phyloP scores from a whole-genome alignment of 1,140 invertebrate species.

The Eumaeus atala region DNA sequence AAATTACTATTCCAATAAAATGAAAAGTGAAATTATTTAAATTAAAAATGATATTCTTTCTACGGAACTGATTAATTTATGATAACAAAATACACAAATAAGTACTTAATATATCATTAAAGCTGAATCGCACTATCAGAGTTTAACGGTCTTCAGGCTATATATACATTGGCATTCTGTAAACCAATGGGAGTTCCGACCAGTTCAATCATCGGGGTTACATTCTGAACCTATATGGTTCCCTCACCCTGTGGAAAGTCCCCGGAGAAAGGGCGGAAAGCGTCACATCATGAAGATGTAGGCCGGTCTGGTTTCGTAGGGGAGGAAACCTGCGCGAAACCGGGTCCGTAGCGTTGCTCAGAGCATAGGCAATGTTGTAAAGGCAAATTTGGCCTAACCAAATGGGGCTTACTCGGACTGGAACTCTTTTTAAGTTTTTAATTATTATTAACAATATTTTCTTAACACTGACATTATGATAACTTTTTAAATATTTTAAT shows the following conservation, averaged over 20 bases:
- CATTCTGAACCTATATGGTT: constrained; percentile 46
- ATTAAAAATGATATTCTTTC: not conserved
- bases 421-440: constrained; percentile 38
- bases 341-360: constrained; percentile 58
- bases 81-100: not conserved
- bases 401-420: constrained; percentile 69
- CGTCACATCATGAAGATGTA: constrained; percentile 44
- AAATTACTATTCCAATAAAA: not conserved
- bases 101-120: not conserved
- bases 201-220: constrained; percentile 64
- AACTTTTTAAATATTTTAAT: no score
- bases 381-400: constrained; percentile 38
- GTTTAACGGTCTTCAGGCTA: constrained; percentile 25
- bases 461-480: not conserved
- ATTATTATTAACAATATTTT: not conserved
- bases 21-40: not conserved
- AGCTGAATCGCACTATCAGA: constrained; percentile 39
- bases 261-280: constrained; percentile 67
- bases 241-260: constrained; percentile 65
- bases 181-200: constrained; percentile 31
- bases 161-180: constrained; percentile 26
- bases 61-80: not conserved
- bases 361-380: constrained; percentile 62
- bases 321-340: constrained; percentile 46
- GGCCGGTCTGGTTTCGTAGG: constrained; percentile 49